These are phyloP conservation scores for Nesometra sesokonis DNA, from an alignment of 35 echinoderm and acorn worm species.

Conservation along the genomic window DNA sequence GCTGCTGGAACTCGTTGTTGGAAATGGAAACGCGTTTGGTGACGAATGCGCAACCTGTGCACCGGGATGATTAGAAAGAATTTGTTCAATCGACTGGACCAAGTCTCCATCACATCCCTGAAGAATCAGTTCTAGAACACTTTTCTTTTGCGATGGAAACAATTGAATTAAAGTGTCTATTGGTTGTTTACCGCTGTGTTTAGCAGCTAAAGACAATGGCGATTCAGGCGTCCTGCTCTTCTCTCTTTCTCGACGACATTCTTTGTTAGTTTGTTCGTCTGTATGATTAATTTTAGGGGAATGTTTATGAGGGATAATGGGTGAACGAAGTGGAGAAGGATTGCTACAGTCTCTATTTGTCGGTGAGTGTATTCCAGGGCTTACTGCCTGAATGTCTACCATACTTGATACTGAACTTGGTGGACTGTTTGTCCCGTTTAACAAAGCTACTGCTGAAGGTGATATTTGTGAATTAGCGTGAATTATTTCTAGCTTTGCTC, in stretches of 20 bases:
- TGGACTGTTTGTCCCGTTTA: conserved; percentile 32
- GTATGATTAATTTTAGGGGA: background rate
- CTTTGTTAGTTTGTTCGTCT: background rate
- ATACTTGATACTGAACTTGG: conserved; percentile 23
- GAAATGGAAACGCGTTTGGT: conserved; percentile 26
- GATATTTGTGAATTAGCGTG: conserved; percentile 29
- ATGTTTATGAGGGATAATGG: background rate
- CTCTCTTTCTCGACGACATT: background rate
- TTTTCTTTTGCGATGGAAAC: conserved; percentile 84
- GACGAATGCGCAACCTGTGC: conserved; percentile 8
- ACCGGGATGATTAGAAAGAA: conserved; percentile 16
- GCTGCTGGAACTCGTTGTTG: conserved; percentile 39
- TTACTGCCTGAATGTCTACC: background rate
- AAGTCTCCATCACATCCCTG: conserved; percentile 89
- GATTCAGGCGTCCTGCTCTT: background rate
- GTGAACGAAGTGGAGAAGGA: background rate
- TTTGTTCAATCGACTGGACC: conserved; percentile 90
- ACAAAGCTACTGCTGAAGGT: conserved; percentile 3
- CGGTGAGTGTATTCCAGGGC: background rate
- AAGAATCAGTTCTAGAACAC: conserved; percentile 77
- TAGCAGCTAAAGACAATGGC: background rate
- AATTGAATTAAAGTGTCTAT: conserved; percentile 74
- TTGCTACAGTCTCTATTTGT: background rate
- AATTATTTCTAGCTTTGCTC: conserved; percentile 75
- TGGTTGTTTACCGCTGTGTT: conserved; percentile 11